phyloP scores from a whole-genome alignment of 2,888 invertebrate genomes.

The Clostera curtula region DNA sequence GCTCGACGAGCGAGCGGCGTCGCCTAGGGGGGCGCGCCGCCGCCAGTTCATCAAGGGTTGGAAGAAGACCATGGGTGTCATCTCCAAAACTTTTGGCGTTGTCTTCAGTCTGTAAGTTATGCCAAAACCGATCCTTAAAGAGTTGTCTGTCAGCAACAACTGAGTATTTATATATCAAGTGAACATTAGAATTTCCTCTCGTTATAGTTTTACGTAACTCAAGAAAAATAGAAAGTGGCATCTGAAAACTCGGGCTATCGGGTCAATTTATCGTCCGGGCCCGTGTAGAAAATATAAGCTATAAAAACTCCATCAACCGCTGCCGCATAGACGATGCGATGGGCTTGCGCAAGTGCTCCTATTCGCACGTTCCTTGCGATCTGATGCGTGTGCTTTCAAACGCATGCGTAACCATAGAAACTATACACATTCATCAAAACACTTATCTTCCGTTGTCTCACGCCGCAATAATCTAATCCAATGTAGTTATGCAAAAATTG shows the following conservation, averaged over 20 bases:
- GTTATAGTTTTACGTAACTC: conserved; percentile 5
- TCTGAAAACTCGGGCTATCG: conserved; percentile 28
- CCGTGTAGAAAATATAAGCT: conserved; percentile 27
- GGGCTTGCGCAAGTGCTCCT: conserved; percentile 59
- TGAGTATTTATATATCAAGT: too few species aligned
- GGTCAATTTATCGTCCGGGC: conserved; percentile 35
- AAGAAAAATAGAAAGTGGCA: conserved; percentile 13
- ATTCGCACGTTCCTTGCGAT: conserved; percentile 49
- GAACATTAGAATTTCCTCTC: conserved; percentile 1
- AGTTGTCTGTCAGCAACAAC: too few species aligned
- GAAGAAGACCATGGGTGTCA: conserved; percentile 81
- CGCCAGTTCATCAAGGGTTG: conserved; percentile 69
- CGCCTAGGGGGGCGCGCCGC: conserved; percentile 65
- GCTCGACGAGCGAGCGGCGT: conserved; percentile 55
- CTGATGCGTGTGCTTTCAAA: conserved; percentile 29
- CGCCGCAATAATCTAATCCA: conserved; percentile 20
- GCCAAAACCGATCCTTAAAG: too few species aligned
- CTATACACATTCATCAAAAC: conserved; percentile 20
- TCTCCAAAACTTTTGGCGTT: conserved; percentile 85
- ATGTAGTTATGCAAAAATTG: conserved; percentile 52
- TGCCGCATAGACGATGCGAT: conserved; percentile 19
- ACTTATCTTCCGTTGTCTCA: conserved; percentile 34
- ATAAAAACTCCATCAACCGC: conserved; percentile 39
- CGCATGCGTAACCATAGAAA: conserved; percentile 20
- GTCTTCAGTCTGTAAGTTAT: conserved; percentile 86